Conservation (phyloP, 2,888 invertebrate species). For the Hydraecia micacea region DNA sequence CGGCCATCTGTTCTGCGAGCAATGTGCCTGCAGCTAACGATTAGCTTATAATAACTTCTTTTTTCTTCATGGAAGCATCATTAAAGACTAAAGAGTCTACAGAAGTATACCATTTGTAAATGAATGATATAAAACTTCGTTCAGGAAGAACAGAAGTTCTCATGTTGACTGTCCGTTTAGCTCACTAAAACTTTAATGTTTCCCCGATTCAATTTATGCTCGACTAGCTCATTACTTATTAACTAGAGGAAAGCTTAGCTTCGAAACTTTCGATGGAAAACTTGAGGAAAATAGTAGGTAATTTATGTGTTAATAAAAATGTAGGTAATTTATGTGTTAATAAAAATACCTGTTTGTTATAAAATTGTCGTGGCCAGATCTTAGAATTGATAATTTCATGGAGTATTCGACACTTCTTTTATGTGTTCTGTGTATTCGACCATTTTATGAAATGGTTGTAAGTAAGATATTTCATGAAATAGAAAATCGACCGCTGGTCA, state of each 20-base stretch:
- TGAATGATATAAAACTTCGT: neutral
- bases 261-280: neutral
- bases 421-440: no score
- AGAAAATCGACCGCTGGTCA: no score
- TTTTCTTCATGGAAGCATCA: neutral
- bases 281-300: neutral
- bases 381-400: no score
- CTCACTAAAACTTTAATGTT: slow-evolving; percentile 12
- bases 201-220: slow-evolving; percentile 13
- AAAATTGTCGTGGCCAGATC: no score
- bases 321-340: neutral
- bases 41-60: neutral
- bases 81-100: neutral
- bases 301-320: neutral
- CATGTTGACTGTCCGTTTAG: neutral
- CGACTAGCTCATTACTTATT: slow-evolving; percentile 27
- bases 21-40: neutral
- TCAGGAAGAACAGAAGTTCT: neutral
- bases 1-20: no score
- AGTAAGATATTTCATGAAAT: no score
- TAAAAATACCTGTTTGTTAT: neutral
- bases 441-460: no score
- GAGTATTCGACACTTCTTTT: no score
- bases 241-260: slow-evolving; percentile 2
- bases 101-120: slow-evolving; percentile 1